Conservation (phyloP, 2,888 invertebrate species). For the Phyllotreta cruciferae region DNA sequence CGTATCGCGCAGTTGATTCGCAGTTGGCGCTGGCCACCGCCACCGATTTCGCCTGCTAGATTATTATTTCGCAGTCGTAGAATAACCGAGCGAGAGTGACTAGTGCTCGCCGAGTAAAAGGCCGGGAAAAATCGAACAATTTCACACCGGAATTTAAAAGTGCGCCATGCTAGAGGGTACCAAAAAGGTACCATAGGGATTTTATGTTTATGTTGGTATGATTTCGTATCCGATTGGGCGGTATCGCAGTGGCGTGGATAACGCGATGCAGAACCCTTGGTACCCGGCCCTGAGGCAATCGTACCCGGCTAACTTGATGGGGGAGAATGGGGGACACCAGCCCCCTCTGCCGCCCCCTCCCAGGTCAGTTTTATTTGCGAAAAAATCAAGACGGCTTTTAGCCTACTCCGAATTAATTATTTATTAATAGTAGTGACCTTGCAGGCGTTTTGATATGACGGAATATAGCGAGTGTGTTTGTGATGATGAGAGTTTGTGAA, state of each 20-base stretch:
- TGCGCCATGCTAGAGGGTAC: conserved; percentile 32
- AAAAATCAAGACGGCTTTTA: no score
- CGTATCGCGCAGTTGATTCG: no score
- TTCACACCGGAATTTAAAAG: no score
- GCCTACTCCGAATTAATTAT: conserved; percentile 33
- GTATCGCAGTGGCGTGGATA: conserved; percentile 2
- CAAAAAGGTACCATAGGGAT: not conserved
- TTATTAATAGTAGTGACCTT: conserved; percentile 38
- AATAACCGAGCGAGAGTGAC: no score
- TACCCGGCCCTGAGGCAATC: conserved; percentile 46
- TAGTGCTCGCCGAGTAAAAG: not conserved
- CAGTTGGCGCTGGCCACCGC: no score
- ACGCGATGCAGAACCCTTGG: conserved; percentile 44
- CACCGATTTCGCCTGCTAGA: no score
- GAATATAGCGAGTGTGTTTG: conserved; percentile 33
- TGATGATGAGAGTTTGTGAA: no score
- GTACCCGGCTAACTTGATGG: conserved; percentile 48
- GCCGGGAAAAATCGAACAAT: not conserved
- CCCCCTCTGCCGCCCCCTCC: conserved; percentile 41
- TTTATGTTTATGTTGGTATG: not conserved
- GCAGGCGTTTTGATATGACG: conserved; percentile 39
- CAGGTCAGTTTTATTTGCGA: conserved; percentile 50
- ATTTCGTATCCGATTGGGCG: conserved; percentile 15
- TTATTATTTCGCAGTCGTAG: no score
- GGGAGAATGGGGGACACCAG: conserved; percentile 46